These are phyloP conservation scores for Saguinus midas DNA, from an alignment of 2,113 vertebrate species.

Conservation along the genomic window DNA sequence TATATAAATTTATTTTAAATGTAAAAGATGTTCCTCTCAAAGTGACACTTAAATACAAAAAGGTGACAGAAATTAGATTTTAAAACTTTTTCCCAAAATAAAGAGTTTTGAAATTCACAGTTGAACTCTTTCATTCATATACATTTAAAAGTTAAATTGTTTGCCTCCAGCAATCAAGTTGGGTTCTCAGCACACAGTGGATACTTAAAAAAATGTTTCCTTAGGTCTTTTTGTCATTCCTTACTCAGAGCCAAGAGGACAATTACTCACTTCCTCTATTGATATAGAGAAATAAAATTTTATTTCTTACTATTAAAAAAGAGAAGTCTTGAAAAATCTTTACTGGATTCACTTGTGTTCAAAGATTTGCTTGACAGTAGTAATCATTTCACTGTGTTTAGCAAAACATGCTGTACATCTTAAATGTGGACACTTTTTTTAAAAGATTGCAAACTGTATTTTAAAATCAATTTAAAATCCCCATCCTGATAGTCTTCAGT, in stretches of 20 bases:
- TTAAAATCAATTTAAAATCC: slow-evolving; percentile 29
- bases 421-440: neutral
- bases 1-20: slow-evolving; percentile 13
- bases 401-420: neutral
- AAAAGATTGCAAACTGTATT: slow-evolving; percentile 30
- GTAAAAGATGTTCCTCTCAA: slow-evolving; percentile 19
- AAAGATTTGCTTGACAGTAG: neutral
- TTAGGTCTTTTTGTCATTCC: slow-evolving; percentile 20
- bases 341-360: neutral
- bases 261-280: slow-evolving; percentile 68
- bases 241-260: slow-evolving; percentile 59
- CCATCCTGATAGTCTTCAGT: neutral
- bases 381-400: neutral
- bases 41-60: slow-evolving; percentile 38
- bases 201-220: slow-evolving; percentile 32
- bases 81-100: slow-evolving; percentile 2
- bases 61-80: neutral
- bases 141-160: slow-evolving; percentile 38
- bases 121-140: slow-evolving; percentile 38
- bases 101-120: slow-evolving; percentile 29
- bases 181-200: neutral
- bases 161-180: slow-evolving; percentile 53
- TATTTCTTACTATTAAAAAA: slow-evolving; percentile 41
- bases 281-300: slow-evolving; percentile 54
- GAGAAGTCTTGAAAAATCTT: slow-evolving; percentile 41